Conservation (phyloP, 2,113 vertebrate species). For the Lophochroa leadbeateri region DNA sequence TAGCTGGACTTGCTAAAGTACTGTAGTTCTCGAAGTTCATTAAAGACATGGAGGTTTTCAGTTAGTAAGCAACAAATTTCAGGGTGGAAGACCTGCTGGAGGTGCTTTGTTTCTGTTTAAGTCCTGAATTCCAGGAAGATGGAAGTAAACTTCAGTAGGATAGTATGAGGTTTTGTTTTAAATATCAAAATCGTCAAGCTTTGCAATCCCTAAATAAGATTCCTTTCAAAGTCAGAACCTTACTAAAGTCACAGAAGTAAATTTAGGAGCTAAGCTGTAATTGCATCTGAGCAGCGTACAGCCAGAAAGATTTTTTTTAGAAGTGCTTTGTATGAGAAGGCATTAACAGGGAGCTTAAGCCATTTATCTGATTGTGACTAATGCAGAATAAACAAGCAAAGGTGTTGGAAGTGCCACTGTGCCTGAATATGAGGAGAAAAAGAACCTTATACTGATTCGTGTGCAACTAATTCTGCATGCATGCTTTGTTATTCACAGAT, state of each 20-base stretch:
- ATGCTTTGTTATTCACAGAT: conserved; percentile 7
- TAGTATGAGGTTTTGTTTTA: neutral
- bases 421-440: neutral
- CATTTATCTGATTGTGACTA: conserved; percentile 29
- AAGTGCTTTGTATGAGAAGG: neutral
- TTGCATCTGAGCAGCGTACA: neutral
- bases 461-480: neutral
- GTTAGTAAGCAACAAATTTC: neutral
- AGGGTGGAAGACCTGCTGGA: neutral
- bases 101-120: neutral
- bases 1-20: neutral
- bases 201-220: neutral
- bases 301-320: neutral
- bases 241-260: neutral
- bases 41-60: neutral
- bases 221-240: neutral
- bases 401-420: neutral
- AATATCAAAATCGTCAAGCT: neutral
- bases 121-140: neutral
- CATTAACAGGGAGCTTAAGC: neutral
- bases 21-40: neutral
- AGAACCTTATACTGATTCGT: neutral
- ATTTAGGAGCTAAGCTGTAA: conserved; percentile 1
- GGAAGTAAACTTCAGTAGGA: neutral
- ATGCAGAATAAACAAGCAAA: neutral